Conservation (phyloP, 2,888 invertebrate species). For the Choreutis nemorana region DNA sequence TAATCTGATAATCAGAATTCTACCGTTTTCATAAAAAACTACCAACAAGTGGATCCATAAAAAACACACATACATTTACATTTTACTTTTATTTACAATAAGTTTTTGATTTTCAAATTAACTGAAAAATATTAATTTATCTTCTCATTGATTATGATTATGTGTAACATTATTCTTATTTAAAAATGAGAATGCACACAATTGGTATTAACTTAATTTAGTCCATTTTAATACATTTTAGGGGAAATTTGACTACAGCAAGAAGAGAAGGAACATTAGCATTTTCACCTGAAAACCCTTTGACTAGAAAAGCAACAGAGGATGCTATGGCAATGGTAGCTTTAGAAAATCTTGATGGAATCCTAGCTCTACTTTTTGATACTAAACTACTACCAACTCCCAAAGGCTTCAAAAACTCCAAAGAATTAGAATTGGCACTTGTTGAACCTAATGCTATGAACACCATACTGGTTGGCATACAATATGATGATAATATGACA, state of each 20-base stretch:
- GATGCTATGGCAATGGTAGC: slow-evolving; percentile 48
- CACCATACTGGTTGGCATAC: slow-evolving; percentile 47
- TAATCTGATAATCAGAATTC: no score
- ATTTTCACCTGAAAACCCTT: slow-evolving; percentile 49
- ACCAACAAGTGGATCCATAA: no score
- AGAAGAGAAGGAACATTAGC: slow-evolving; percentile 45
- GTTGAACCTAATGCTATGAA: slow-evolving; percentile 41
- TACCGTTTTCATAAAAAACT: no score
- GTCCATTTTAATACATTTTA: slow-evolving; percentile 15
- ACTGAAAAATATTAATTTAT: no score
- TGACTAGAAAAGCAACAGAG: slow-evolving; percentile 40
- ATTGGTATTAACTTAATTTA: no score
- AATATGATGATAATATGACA: slow-evolving; percentile 50
- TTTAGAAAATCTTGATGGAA: slow-evolving; percentile 41
- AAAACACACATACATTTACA: no score
- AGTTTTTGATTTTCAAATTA: no score
- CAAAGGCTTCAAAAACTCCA: slow-evolving; percentile 42
- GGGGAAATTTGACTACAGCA: slow-evolving; percentile 42
- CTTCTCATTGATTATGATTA: no score
- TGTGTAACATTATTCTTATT: no score
- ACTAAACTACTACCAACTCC: slow-evolving; percentile 41
- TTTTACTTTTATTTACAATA: no score
- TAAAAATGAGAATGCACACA: no score
- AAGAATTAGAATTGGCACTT: slow-evolving; percentile 39
- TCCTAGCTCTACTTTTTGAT: slow-evolving; percentile 40